A percentile compares a stretch with the other conserved stretches of the same genome.
These are phyloP conservation scores for Drosophila affinis DNA, from an alignment of 2,888 invertebrate species.

Conservation along the genomic window DNA sequence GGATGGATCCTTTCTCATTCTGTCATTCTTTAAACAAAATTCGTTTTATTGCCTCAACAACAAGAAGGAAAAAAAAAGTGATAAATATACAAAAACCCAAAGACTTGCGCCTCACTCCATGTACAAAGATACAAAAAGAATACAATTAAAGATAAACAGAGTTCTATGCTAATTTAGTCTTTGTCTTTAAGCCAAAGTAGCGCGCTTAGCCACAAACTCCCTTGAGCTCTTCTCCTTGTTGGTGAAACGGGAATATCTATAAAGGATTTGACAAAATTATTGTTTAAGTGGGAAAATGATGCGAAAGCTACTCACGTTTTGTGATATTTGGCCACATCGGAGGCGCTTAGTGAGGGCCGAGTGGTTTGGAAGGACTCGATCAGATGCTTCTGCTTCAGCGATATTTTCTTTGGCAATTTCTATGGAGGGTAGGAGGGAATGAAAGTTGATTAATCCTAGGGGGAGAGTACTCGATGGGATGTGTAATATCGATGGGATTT, in stretches of 20 bases:
- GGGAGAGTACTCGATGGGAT: constrained; percentile 12
- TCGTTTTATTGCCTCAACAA: constrained; percentile 56
- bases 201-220: constrained; percentile 85
- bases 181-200: constrained; percentile 85
- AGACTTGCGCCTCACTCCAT: constrained; percentile 20
- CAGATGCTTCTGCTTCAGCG: constrained; percentile 87
- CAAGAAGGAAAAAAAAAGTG: constrained; percentile 23
- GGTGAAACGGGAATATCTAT: constrained; percentile 87
- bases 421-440: constrained; percentile 48
- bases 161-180: constrained; percentile 51
- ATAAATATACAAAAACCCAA: constrained; percentile 40
- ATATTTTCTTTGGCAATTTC: constrained; percentile 82
- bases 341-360: constrained; percentile 89
- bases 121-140: constrained; percentile 17
- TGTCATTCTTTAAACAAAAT: constrained; percentile 40
- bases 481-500: constrained; percentile 30
- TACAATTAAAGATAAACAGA: constrained; percentile 19
- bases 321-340: constrained; percentile 89
- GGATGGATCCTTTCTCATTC: background rate
- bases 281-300: background rate
- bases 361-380: constrained; percentile 88
- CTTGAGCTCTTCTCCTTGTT: constrained; percentile 85
- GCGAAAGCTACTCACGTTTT: constrained; percentile 87
- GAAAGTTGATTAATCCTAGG: constrained; percentile 16
- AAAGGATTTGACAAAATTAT: background rate